These are phyloP conservation scores for Caretta caretta DNA, from an alignment of 2,113 vertebrate genomes.

Conservation along the genomic window DNA sequence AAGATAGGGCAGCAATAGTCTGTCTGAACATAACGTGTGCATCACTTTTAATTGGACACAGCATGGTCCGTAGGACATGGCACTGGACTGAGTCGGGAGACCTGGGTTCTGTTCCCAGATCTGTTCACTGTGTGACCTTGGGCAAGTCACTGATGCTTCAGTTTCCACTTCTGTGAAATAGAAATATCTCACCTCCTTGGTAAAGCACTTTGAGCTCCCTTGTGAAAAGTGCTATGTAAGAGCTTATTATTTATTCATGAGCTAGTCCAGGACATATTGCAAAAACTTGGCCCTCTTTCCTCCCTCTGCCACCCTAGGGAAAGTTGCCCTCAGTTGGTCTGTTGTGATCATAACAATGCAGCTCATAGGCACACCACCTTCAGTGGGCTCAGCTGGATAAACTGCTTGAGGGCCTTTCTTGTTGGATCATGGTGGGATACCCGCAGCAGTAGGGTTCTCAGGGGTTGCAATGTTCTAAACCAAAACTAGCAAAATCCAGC, in stretches of 20 bases:
- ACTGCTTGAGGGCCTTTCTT: neutral
- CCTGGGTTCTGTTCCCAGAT: neutral
- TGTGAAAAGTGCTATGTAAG: neutral
- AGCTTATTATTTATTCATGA: neutral
- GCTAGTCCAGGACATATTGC: neutral
- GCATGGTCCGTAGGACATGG: fast-evolving
- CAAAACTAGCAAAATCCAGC: neutral
- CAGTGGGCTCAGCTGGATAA: neutral
- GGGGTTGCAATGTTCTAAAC: neutral
- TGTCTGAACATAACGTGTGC: neutral
- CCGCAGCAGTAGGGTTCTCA: neutral
- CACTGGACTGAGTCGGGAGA: neutral
- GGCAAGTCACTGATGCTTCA: neutral
- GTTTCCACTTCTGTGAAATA: neutral
- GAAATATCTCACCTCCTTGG: neutral
- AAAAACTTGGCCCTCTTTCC: neutral
- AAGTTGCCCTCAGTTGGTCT: neutral
- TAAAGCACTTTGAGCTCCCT: neutral
- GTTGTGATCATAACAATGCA: neutral
- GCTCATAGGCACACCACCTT: neutral
- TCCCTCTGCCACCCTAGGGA: neutral
- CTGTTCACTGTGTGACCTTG: neutral
- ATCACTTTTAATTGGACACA: neutral
- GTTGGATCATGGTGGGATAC: neutral
- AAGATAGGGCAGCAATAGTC: neutral